Base-by-base conservation (phyloP, 1,140 invertebrate species). In the Mya arenaria region DNA sequence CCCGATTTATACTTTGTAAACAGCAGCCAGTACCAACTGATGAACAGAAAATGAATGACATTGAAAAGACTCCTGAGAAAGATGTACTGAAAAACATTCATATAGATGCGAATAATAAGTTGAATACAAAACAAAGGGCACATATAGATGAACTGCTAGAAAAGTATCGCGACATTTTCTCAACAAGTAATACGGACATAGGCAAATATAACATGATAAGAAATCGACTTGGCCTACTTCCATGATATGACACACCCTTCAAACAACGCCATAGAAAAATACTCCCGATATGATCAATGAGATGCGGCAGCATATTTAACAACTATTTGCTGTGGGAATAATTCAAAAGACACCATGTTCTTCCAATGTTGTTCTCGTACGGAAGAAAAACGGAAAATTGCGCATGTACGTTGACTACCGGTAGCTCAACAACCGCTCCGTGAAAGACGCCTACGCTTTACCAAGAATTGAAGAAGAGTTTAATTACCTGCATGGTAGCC, bases 1-100 rank as follows among this genome's bases (percentile, higher is more conserved):
- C 79, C 19, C 56, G 55, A 71, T 34, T 63, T 30, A 37, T 77
- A 8, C n/a, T 82, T 32, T 82, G 78, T 77, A 72, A 85, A 36
- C 1, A 75, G 1, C 72, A 82, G 36, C 79, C 73, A 39, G 80
- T 84, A 1, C 8, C 25, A 10, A 60, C 23, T 23, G 56, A 25
- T 13, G 28, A 60, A 66, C n/a, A n/a, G n/a, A n/a, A n/a, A n/a
- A n/a, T n/a, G n/a, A n/a, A n/a, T n/a, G n/a, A n/a, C n/a, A n/a
- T n/a, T n/a, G n/a, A n/a, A n/a, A n/a, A n/a, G n/a, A n/a, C n/a
- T n/a, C n/a, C n/a, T n/a, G n/a, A n/a, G n/a, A n/a, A n/a, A n/a
- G n/a, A n/a, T n/a, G n/a, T n/a, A n/a, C n/a, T n/a, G n/a, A n/a
- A n/a, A n/a, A n/a, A n/a, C n/a, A n/a, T n/a, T n/a, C n/a, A n/a